Conservation (phyloP, 2,888 invertebrate species). For the Cynaeus angustus region DNA sequence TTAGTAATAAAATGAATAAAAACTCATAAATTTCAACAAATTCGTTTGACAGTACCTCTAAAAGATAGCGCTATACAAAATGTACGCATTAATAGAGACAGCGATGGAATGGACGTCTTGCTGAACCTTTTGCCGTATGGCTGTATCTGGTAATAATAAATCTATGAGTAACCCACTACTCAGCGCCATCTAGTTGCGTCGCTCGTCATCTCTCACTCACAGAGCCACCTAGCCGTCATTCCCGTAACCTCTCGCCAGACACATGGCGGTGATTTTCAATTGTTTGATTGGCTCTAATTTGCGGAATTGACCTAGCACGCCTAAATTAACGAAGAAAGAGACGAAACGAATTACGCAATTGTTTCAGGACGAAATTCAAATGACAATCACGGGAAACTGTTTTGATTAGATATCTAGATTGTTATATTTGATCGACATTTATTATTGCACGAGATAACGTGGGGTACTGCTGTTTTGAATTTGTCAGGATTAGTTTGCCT, state of each 20-base stretch:
- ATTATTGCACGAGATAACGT: conserved; percentile 1
- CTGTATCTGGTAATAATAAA: no score
- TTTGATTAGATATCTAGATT: conserved; percentile 30
- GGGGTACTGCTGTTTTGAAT: neutral
- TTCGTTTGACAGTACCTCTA: no score
- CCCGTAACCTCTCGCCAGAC: neutral
- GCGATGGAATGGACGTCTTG: no score
- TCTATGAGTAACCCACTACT: no score
- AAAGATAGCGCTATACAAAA: no score
- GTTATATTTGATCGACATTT: conserved; percentile 9
- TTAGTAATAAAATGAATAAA: no score
- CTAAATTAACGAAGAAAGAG: conserved; percentile 39
- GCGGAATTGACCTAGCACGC: conserved; percentile 43
- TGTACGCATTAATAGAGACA: no score
- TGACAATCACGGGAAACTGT: conserved; percentile 24
- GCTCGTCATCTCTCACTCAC: no score
- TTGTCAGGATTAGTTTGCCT: neutral
- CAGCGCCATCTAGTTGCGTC: conserved; percentile 19
- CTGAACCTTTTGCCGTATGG: no score
- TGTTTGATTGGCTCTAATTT: conserved; percentile 47
- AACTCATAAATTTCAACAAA: no score
- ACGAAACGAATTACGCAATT: conserved; percentile 23
- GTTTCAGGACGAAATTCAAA: conserved; percentile 7
- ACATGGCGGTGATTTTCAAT: conserved; percentile 40
- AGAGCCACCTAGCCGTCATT: no score